Evolutionary conservation across 2,888 invertebrate genomes (phyloP), one percentile per base, ranked within the genome.

Genomic region (Drosophila merina): DNA sequence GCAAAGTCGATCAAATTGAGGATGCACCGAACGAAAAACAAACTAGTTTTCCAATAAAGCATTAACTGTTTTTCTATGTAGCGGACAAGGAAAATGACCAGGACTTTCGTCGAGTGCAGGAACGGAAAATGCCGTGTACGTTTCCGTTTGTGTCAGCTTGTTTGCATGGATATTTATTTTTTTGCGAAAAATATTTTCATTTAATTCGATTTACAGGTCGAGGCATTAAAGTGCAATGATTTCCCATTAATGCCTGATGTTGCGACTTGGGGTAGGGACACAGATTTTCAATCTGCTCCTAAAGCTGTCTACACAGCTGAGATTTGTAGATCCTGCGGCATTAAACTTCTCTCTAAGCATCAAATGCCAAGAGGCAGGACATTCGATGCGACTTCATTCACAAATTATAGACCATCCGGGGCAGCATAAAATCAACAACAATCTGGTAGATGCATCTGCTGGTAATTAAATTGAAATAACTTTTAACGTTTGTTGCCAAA

Each of bases 181-280:
- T 36, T 3, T 25, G 25, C 1, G 26, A 8, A 66, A 64, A 67
- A 67, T 67, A 67, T 67, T 67, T 67, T 50, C 38, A 55, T 64
- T 66, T 66, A 66, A 66, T 66, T 66, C 64, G 64, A 64, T 54
- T 48, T 48, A 33, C 48, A 48, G 12, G 63, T 40, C 33, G 20
- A 64, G 20, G 28, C 67, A 67, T 67, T 67, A 57, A 66, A 66
- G 49, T 51, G 67, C 67, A 57, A 67, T 67, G 57, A 67, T 67
- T 57, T 57, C 67, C 67, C 67, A 67, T 67, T 67, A 67, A 57
- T 48, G 57, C 66, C 44, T 40, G 67, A 57, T 66, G 57, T 54
- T 64, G 54, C 55, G 48, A 42, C 64, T 64, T 66, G 47, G 63
- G 47, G 31, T 45, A 36, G 26, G 44, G 26, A 50, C 52, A 55